Conservation (phyloP, 2,113 vertebrate genomes). For the Felis chaus region DNA sequence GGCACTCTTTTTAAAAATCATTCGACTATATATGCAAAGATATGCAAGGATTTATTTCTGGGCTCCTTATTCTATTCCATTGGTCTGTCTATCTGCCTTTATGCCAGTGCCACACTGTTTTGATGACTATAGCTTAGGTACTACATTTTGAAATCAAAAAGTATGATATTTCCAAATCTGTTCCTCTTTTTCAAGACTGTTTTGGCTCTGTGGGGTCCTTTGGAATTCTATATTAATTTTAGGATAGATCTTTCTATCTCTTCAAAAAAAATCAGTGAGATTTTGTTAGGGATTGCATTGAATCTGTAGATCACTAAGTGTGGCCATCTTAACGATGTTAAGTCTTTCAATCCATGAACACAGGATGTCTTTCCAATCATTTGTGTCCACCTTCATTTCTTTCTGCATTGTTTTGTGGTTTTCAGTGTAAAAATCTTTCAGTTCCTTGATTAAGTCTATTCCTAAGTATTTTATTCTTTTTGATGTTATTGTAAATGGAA, state of each 20-base stretch:
- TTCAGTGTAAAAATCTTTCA: neutral
- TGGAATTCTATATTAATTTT: neutral
- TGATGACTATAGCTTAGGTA: neutral
- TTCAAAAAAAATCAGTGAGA: neutral
- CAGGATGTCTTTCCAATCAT: neutral
- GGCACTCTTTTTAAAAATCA: neutral
- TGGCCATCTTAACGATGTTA: neutral
- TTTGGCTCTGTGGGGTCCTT: neutral
- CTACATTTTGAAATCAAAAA: neutral
- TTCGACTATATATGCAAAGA: neutral
- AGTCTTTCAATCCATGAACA: neutral
- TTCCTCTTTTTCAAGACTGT: neutral
- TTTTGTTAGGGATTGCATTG: neutral
- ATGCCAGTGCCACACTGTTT: neutral
- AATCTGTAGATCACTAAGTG: neutral
- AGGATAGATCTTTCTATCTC: neutral
- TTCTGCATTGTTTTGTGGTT: neutral
- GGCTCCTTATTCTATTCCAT: neutral
- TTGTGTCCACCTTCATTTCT: neutral
- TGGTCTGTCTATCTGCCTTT: neutral
- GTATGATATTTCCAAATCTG: neutral
- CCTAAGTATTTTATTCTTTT: neutral
- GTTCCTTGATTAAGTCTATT: neutral
- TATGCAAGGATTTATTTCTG: neutral
- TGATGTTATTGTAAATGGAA: neutral